These are phyloP conservation scores for Exephanes ischioxanthus DNA, from an alignment of 2,888 invertebrate genomes.

Conservation along the genomic window DNA sequence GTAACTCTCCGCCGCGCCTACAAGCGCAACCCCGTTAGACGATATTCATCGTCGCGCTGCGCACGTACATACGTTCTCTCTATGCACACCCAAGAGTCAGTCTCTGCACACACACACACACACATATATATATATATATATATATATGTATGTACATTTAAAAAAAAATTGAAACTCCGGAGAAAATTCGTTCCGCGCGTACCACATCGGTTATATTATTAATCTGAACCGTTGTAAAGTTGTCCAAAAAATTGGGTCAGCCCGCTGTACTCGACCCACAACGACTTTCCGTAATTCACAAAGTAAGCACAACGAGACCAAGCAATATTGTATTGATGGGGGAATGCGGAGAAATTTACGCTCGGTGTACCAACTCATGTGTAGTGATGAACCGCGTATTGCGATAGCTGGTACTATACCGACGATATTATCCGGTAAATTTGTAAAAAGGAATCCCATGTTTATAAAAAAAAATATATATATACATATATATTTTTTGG, in stretches of 20 bases:
- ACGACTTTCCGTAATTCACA: constrained; percentile 26
- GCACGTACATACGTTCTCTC: constrained; percentile 34
- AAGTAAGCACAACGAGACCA: constrained; percentile 15
- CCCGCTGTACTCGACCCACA: constrained; percentile 27
- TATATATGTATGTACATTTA: background rate
- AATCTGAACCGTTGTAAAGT: constrained; percentile 40
- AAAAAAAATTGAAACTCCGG: background rate
- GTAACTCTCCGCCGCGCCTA: constrained; percentile 67
- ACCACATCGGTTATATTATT: constrained; percentile 56
- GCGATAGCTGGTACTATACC: constrained; percentile 61
- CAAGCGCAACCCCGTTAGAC: constrained; percentile 65
- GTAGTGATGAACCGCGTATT: constrained; percentile 37
- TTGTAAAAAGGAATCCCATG: background rate
- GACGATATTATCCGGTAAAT: constrained; percentile 28
- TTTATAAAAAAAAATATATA: background rate
- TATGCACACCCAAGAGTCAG: background rate
- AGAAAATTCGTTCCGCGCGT: constrained; percentile 21
- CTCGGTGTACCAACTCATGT: constrained; percentile 49
- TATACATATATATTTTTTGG: background rate
- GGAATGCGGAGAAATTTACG: background rate
- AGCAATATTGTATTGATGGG: background rate
- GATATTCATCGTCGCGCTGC: constrained; percentile 52
- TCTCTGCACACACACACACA: too few species aligned
- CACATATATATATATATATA: background rate
- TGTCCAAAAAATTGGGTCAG: constrained; percentile 52